These are phyloP conservation scores for Trypoxylon attenuatum DNA, from an alignment of 2,888 invertebrate species.

Conservation along the genomic window DNA sequence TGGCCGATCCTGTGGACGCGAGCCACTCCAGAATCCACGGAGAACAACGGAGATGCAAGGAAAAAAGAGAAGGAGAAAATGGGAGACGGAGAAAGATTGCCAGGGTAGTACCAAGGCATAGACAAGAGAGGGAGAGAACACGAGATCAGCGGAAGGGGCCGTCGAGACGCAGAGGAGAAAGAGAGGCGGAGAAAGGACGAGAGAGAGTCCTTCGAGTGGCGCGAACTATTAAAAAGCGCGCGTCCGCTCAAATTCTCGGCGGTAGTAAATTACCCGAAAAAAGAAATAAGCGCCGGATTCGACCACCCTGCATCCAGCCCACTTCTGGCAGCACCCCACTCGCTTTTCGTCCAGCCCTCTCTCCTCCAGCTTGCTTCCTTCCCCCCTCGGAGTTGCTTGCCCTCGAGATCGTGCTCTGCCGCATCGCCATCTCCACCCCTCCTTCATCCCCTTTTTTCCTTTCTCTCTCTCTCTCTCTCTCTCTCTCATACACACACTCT, in stretches of 20 bases:
- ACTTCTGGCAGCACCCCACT: slow-evolving; percentile 17
- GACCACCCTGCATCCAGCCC: slow-evolving; percentile 21
- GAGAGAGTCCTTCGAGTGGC: slow-evolving; percentile 55
- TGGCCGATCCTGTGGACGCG: slow-evolving; percentile 24
- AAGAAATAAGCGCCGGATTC: slow-evolving; percentile 61
- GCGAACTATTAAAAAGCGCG: slow-evolving; percentile 69
- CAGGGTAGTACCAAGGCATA: neutral
- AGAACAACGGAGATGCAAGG: neutral
- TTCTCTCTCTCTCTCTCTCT: neutral
- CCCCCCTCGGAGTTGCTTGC: slow-evolving; percentile 26
- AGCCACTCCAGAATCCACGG: no score
- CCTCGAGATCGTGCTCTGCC: slow-evolving; percentile 4
- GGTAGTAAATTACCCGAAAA: slow-evolving; percentile 70
- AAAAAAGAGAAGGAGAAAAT: neutral
- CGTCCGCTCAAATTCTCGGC: slow-evolving; percentile 70
- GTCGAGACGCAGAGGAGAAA: neutral
- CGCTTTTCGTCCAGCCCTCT: slow-evolving; percentile 20
- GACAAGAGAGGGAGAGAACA: slow-evolving; percentile 3
- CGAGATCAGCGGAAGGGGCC: neutral
- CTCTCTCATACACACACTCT: slow-evolving; percentile 32
- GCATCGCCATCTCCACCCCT: slow-evolving; percentile 16
- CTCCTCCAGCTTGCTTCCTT: slow-evolving; percentile 43
- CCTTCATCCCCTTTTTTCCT: no score
- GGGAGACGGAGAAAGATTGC: neutral
- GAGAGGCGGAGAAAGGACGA: slow-evolving; percentile 17